Percentiles rank a stretch among this genome's conserved stretches.
Evolutionary conservation across 1,140 invertebrate species (phyloP).

Genomic region (Zaprionus davidi): DNA sequence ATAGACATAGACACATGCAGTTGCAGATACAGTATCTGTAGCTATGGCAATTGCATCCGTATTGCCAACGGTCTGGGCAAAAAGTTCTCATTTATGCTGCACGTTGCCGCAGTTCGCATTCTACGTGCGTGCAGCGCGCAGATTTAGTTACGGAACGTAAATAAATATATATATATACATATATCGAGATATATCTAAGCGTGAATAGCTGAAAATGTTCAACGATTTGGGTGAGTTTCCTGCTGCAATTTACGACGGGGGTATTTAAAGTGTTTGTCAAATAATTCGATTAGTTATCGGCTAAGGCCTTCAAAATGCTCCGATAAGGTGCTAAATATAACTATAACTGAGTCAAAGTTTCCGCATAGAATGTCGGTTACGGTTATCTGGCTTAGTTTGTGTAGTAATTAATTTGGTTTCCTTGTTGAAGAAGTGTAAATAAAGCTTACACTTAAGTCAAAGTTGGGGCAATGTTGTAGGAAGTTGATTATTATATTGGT

Average conservation of each 20-base stretch:
- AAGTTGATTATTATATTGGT: neutral
- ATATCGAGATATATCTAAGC: neutral
- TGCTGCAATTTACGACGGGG: neutral
- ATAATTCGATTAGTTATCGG: neutral
- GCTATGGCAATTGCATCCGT: slow-evolving; percentile 68
- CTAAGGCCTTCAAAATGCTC: neutral
- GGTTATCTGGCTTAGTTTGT: neutral
- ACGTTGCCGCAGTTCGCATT: slow-evolving; percentile 62
- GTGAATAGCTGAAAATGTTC: neutral
- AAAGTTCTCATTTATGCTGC: slow-evolving; percentile 70
- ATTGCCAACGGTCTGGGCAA: slow-evolving; percentile 59
- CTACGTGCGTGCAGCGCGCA: slow-evolving; percentile 67
- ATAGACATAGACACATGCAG: slow-evolving; percentile 13
- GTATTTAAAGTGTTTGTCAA: slow-evolving; percentile 7
- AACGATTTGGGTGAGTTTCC: neutral
- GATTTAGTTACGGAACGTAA: slow-evolving; percentile 35
- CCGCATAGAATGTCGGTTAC: neutral
- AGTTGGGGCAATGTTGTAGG: neutral
- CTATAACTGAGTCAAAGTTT: neutral
- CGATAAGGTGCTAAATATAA: neutral
- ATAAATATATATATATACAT: neutral
- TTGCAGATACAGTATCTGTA: slow-evolving; percentile 30
- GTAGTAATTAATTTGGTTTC: neutral
- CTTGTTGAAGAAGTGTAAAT: neutral
- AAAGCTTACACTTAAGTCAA: neutral